A percentile compares a stretch with the other conserved stretches of the same genome.
phyloP scores from a whole-genome alignment of 37 sponge, comb jelly and placozoan species.

The Cliona cf. orientalis region DNA sequence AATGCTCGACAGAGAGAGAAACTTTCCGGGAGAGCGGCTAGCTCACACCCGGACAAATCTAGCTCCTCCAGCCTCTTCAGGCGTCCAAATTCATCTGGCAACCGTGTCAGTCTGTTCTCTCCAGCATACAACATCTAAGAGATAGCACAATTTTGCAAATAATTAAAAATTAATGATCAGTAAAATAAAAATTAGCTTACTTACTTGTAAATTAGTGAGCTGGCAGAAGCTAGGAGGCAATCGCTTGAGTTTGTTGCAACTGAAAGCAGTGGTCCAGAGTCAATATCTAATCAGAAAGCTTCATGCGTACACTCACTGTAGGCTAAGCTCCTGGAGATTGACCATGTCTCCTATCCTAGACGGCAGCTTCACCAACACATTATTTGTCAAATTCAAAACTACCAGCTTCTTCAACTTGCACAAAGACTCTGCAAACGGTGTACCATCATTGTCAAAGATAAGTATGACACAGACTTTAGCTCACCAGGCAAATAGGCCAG shows the following conservation, averaged over 20 bases:
- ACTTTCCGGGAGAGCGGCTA: slow-evolving; percentile 66
- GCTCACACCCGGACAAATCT: slow-evolving; percentile 69
- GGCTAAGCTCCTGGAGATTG: slow-evolving; percentile 65
- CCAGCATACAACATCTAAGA: slow-evolving; percentile 73
- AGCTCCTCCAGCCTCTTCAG: slow-evolving; percentile 60
- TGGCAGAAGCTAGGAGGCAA: slow-evolving; percentile 61
- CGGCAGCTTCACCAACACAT: slow-evolving; percentile 46
- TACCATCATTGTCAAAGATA: background rate
- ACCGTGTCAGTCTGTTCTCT: slow-evolving; percentile 58
- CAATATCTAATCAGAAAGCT: too few relatives aligned
- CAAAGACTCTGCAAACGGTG: slow-evolving; percentile 21
- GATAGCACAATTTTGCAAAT: too few relatives aligned
- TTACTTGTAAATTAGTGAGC: slow-evolving; percentile 44
- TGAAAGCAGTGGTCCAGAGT: background rate
- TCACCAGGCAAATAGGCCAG: slow-evolving; percentile 56
- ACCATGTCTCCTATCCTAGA: slow-evolving; percentile 48
- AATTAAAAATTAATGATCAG: too few relatives aligned
- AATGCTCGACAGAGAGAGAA: slow-evolving; percentile 53
- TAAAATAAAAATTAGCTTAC: too few relatives aligned
- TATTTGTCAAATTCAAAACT: slow-evolving; percentile 63
- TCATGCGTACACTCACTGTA: slow-evolving; percentile 65
- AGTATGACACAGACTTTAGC: background rate
- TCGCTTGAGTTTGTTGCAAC: slow-evolving; percentile 34
- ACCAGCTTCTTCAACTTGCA: slow-evolving; percentile 49
- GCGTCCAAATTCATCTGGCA: slow-evolving; percentile 64